These are phyloP conservation scores for Notarius lentiginosus DNA, from an alignment of 2,113 vertebrate species.

Conservation along the genomic window DNA sequence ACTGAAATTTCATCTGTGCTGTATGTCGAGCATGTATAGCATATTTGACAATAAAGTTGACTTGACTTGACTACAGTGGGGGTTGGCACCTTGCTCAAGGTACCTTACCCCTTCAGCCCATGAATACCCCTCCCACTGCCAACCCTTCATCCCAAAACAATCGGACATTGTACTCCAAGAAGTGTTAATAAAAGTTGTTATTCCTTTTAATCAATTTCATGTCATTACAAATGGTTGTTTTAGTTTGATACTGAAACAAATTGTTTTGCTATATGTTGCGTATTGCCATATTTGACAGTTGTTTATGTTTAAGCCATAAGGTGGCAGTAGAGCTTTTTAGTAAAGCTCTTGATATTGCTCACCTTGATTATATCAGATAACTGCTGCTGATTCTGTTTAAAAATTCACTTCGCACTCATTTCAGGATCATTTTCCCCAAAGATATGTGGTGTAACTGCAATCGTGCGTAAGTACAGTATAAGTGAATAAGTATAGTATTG, in stretches of 20 bases:
- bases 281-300: too few relatives aligned
- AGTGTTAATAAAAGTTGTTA: not conserved
- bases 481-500: not conserved
- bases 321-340: not conserved
- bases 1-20: too few relatives aligned
- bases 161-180: too few relatives aligned
- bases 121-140: too few relatives aligned
- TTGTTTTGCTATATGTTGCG: not conserved
- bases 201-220: not conserved
- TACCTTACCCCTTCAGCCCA: too few relatives aligned
- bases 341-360: not conserved
- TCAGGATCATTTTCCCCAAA: not conserved
- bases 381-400: not conserved
- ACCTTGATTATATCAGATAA: too few relatives aligned
- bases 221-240: not conserved
- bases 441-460: not conserved
- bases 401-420: too few relatives aligned
- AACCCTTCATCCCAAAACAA: too few relatives aligned
- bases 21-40: too few relatives aligned
- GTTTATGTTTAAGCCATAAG: not conserved
- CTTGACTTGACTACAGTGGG: too few relatives aligned
- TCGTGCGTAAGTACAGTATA: not conserved
- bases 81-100: too few relatives aligned
- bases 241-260: not conserved
- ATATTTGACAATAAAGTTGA: too few relatives aligned